A percentile compares a stretch with the other conserved stretches of the same genome.
Conservation (phyloP, 2,797 vertebrate genomes). For the Enteromius anoplus region DNA sequence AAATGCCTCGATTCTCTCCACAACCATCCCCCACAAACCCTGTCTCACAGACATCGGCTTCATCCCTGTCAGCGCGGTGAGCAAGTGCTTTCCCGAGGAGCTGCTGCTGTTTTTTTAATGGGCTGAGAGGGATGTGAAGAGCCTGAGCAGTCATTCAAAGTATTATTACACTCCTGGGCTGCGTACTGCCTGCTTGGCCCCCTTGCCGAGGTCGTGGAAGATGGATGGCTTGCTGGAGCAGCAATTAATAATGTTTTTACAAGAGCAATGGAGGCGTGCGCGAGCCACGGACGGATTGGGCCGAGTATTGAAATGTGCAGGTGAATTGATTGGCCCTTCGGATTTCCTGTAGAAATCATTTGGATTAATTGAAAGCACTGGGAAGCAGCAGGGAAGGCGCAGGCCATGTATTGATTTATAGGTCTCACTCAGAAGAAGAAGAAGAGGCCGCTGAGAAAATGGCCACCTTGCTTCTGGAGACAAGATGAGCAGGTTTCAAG, state of each 20-base stretch:
- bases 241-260: slow-evolving; percentile 74
- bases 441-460: slow-evolving; percentile 56
- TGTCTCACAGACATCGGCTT: slow-evolving; percentile 37
- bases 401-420: slow-evolving; percentile 64
- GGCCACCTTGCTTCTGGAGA: slow-evolving; percentile 56
- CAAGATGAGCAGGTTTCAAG: slow-evolving; percentile 45
- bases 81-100: slow-evolving; percentile 51
- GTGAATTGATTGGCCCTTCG: slow-evolving; percentile 67
- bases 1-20: slow-evolving; percentile 31
- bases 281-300: slow-evolving; percentile 53
- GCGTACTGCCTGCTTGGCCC: slow-evolving; percentile 35
- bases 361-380: slow-evolving; percentile 67
- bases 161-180: slow-evolving; percentile 62
- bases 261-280: slow-evolving; percentile 63
- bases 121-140: slow-evolving; percentile 56
- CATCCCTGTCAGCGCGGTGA: slow-evolving; percentile 51
- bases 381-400: slow-evolving; percentile 43
- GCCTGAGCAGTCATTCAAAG: slow-evolving; percentile 53
- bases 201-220: slow-evolving; percentile 52
- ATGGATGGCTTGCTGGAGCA: slow-evolving; percentile 66
- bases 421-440: slow-evolving; percentile 52
- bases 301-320: slow-evolving; percentile 65
- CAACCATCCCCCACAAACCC: slow-evolving; percentile 39
- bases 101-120: slow-evolving; percentile 60
- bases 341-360: slow-evolving; percentile 67